These are phyloP conservation scores for Microhierax caerulescens DNA, from an alignment of 2,797 vertebrate species.

Conservation along the genomic window DNA sequence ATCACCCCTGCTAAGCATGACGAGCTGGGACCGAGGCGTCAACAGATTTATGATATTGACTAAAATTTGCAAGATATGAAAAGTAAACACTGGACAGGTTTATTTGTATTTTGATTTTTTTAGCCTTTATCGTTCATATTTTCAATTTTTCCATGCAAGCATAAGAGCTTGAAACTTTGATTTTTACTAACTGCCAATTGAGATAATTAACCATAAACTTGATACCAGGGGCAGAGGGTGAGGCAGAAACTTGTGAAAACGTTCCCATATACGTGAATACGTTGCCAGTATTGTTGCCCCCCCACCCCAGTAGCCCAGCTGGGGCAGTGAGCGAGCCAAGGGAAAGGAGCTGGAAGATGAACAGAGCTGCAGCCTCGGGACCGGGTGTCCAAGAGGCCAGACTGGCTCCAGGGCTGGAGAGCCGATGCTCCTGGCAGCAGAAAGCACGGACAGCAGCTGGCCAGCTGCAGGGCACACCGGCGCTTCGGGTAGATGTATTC, in stretches of 20 bases:
- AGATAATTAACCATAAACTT: background rate
- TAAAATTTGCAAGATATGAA: background rate
- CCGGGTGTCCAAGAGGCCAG: background rate
- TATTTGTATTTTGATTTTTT: background rate
- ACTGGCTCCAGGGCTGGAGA: background rate
- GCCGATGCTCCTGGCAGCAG: background rate
- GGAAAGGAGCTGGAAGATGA: background rate
- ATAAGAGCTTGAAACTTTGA: background rate
- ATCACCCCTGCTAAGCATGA: background rate
- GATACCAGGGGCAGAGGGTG: background rate
- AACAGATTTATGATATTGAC: background rate
- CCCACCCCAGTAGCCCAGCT: background rate
- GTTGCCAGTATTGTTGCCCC: background rate
- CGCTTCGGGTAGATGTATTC: background rate
- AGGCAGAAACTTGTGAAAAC: background rate
- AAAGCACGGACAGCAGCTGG: background rate
- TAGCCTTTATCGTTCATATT: background rate
- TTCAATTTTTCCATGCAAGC: background rate
- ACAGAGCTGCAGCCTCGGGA: background rate
- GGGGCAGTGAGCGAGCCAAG: background rate
- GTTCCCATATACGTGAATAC: too few species aligned
- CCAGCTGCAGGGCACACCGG: background rate
- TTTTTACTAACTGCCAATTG: background rate
- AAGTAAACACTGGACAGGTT: background rate
- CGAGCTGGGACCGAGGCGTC: background rate